Conservation (phyloP, 2,797 vertebrate species). For the Sphenodon punctatus region DNA sequence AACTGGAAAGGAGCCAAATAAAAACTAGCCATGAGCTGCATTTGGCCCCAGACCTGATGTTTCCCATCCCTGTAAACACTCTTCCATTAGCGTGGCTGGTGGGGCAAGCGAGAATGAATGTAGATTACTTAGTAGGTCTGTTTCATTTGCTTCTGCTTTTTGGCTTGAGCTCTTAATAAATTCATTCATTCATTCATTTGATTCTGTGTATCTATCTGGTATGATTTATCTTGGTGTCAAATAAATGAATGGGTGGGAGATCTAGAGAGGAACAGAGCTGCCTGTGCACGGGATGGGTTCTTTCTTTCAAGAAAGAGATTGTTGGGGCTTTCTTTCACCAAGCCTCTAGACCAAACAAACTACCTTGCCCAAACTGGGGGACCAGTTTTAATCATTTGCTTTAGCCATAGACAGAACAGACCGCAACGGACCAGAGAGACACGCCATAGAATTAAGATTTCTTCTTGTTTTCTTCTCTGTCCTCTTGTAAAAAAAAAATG, state of each 20-base stretch:
- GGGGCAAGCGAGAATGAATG: too few relatives aligned
- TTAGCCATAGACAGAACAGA: not conserved
- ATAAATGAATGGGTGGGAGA: not conserved
- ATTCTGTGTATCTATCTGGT: not conserved
- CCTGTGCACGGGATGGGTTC: not conserved
- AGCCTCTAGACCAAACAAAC: rapidly evolving
- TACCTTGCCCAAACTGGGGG: rapidly evolving
- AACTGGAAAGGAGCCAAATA: too few relatives aligned
- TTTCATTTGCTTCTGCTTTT: too few relatives aligned
- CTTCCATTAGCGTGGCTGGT: too few relatives aligned
- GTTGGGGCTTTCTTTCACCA: not conserved
- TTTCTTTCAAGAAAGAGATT: not conserved
- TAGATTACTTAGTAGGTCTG: too few relatives aligned
- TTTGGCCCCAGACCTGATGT: too few relatives aligned
- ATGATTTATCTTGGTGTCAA: not conserved
- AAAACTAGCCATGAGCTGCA: too few relatives aligned
- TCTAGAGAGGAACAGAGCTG: not conserved
- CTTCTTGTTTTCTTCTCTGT: not conserved
- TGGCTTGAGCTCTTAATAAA: too few relatives aligned
- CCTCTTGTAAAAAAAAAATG: not conserved
- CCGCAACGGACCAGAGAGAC: not conserved
- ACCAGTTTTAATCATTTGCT: rapidly evolving
- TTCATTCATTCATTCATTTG: too few relatives aligned
- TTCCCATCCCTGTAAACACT: too few relatives aligned
- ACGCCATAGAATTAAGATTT: not conserved